Evolutionary conservation across 2,797 vertebrate genomes (phyloP).

Genomic region (Fistularia commersonii): DNA sequence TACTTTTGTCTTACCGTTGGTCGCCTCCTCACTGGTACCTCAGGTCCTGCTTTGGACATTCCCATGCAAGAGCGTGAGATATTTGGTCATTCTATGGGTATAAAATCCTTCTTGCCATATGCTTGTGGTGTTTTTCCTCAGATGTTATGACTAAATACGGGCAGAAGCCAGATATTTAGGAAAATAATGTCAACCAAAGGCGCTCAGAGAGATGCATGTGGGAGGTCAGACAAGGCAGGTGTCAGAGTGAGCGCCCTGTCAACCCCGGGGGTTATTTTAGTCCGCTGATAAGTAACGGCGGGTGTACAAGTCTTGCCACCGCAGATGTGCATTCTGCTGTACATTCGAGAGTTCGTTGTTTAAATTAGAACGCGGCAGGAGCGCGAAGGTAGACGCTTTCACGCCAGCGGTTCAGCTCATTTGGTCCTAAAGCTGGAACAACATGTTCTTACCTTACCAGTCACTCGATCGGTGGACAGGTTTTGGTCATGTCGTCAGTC

Average conservation of each 20-base stretch:
- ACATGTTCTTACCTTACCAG: no score
- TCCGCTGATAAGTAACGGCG: constrained; percentile 58
- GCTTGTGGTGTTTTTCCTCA: no score
- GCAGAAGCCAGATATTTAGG: not conserved
- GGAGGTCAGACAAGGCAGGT: constrained; percentile 30
- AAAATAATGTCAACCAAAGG: not conserved
- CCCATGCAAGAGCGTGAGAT: no score
- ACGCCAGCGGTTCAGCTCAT: not conserved
- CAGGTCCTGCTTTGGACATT: no score
- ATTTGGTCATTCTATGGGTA: no score
- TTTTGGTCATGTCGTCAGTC: no score
- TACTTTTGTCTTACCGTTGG: no score
- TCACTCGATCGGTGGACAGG: no score
- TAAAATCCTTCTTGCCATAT: no score
- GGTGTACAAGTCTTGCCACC: constrained; percentile 21
- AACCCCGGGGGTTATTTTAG: constrained; percentile 63
- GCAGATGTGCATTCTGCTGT: constrained; percentile 9
- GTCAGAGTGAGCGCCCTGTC: constrained; percentile 53
- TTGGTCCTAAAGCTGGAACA: not conserved
- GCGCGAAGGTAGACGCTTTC: constrained; percentile 5
- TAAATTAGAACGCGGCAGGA: constrained; percentile 22
- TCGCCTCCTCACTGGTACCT: no score
- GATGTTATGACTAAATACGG: no score
- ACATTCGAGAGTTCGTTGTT: constrained; percentile 19
- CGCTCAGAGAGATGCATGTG: not conserved